Evolutionary conservation across 2,113 vertebrate species (phyloP), one percentile per base, ranked within the genome.

Genomic region (Danionella cerebrum): DNA sequence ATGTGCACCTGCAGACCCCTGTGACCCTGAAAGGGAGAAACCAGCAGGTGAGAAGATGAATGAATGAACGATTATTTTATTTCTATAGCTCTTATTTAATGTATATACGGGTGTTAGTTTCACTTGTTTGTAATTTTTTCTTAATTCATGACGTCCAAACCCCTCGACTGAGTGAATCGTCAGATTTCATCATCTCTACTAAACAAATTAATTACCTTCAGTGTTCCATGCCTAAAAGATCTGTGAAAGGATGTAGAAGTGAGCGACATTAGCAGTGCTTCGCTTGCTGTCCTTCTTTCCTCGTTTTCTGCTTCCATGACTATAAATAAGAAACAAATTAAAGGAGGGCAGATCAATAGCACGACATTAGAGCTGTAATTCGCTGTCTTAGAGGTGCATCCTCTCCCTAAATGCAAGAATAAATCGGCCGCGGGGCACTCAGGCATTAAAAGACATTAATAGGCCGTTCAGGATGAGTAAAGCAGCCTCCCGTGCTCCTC

Each of bases 301-400:
- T 77, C 38, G 7, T 47, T 4, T 62, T 42, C 65, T 3, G 6
- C 8, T 63, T 42, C 57, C 63, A 60, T 50, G 51, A 64, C 75
- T 65, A 87, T 87, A 86, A 84, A 86, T 84, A 84, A 83, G 76
- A 75, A 76, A 74, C 78, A 86, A 83, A 84, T 83, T 83, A 82
- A 84, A 77, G 79, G 62, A 83, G 65, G 62, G 72, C 67, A 86
- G 86, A 88, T 88, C 82, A 71, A 88, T 87, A 72, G 36, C 1
- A 4, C 21, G 76, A 78, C 82, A 86, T 87, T 85, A 86, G 78
- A 74, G 68, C 75, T 83, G 83, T 82, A 71, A 84, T 86, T 83
- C 81, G 71, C 74, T 82, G 78, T 78, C 76, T 76, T 82, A 76
- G 74, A 78, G 78, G 78, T 77, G 71, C 67, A 72, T 78, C 74